Evolutionary conservation across 30 jellyfish, hydroid and myxozoan species (phyloP), one percentile per base, ranked within the genome.

Genomic region (Catostylus mosaicus): DNA sequence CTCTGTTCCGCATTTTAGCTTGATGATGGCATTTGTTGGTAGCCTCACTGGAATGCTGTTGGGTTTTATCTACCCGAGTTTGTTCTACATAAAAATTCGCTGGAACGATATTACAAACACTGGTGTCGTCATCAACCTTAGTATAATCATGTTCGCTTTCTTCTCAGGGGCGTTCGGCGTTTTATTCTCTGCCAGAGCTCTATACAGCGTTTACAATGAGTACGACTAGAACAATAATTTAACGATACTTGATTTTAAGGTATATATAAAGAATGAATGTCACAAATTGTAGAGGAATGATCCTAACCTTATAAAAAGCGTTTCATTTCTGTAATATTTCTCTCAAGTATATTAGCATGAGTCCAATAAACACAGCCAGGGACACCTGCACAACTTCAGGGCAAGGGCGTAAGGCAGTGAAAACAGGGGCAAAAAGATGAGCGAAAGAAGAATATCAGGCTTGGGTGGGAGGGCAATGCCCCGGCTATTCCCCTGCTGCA

Each of bases 11-110:
- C 98, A 91, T 75, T 91, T 91, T 51, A 91, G 98, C 63, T 72
- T 91, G 87, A 80, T 91, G 91, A 91, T 91, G 98, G 95, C 98
- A 19, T 91, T 91, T 59, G 98, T 91, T 47, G 98, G 98, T 50
- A 91, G 94, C 77, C 77, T 91, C 26, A 65, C 98, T 1, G 98
- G 98, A 20, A 80, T 79, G 91, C 70, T 82, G 59, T 80, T 91
- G 50, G 98, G 72, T 38, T 86, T 91, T 40, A 75, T 91, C 52
- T 91, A 85, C 73, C 98, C 98, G 26, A 80, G 94, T 40, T 50
- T 91, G 64, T 91, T 85, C 64, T 91, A 91, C 88, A 67, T 91
- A 80, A 85, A 79, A 68, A 73, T 91, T 14, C 88, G 98, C 45
- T 91, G 98, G 98, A 50, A 85, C 38, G 78, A 66, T 34, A 60